Percentiles rank a stretch among this genome's conserved stretches.
Evolutionary conservation across 2,797 vertebrate genomes (phyloP).

Genomic region (Squalus acanthias): DNA sequence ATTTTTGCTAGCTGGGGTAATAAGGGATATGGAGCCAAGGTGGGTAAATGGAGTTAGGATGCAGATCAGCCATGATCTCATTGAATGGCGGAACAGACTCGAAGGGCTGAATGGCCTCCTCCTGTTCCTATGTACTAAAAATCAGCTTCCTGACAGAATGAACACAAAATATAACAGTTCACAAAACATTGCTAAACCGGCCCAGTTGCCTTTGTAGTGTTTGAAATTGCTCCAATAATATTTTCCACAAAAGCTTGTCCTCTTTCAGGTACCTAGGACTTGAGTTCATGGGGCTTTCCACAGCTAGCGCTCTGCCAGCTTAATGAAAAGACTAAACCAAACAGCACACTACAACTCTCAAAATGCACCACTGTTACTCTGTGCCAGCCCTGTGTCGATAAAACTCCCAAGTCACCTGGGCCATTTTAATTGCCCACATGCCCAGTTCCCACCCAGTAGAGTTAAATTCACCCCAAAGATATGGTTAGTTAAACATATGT

Average conservation of each 20-base stretch:
- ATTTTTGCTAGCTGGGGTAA: background rate
- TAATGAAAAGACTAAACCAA: background rate
- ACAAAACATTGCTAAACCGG: no score
- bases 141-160: no score
- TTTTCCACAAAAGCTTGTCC: background rate
- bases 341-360: background rate
- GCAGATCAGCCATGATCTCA: background rate
- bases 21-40: background rate
- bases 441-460: background rate
- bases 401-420: background rate
- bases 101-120: background rate
- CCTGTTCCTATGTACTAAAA: no score
- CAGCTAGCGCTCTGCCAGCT: background rate
- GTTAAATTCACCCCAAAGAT: background rate
- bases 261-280: background rate
- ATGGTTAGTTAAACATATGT: no score
- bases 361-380: background rate
- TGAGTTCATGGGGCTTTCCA: background rate
- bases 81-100: background rate
- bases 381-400: background rate
- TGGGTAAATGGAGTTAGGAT: background rate
- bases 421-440: background rate
- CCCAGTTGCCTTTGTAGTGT: no score
- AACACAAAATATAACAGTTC: no score
- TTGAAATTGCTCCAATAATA: background rate